These are phyloP conservation scores for Pollenia griseotomentosa DNA, from an alignment of 2,888 invertebrate species.

Conservation along the genomic window DNA sequence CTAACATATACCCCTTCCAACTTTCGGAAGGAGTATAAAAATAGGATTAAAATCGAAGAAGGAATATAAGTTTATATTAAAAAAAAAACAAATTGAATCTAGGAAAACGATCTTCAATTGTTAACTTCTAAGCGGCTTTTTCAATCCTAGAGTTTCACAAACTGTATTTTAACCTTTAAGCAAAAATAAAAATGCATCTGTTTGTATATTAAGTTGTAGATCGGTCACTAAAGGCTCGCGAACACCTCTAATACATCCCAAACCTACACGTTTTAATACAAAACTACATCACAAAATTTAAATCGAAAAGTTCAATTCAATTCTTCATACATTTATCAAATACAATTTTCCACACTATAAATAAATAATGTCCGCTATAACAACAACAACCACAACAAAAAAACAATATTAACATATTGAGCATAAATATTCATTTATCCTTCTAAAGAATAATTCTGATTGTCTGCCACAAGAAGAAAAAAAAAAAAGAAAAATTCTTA, in stretches of 20 bases:
- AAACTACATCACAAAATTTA: conserved; percentile 4
- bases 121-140: too few species aligned
- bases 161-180: too few species aligned
- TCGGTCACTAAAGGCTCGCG: background rate
- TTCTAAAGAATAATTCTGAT: conserved; percentile 29
- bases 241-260: conserved; percentile 5
- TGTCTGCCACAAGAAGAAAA: background rate
- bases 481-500: background rate
- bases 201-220: too few species aligned
- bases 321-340: conserved; percentile 43
- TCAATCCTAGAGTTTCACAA: too few species aligned
- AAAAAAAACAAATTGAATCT: too few species aligned
- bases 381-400: background rate
- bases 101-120: too few species aligned
- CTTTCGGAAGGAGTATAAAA: too few species aligned
- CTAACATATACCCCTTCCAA: too few species aligned
- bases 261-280: conserved; percentile 40
- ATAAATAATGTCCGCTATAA: conserved; percentile 30
- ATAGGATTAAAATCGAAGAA: too few species aligned
- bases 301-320: conserved; percentile 46
- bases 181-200: too few species aligned
- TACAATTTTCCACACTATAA: conserved; percentile 50
- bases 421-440: conserved; percentile 49
- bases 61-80: too few species aligned
- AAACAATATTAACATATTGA: conserved; percentile 37